Percentiles rank a stretch among this genome's conserved stretches.
Evolutionary conservation across 2,888 invertebrate species (phyloP).

Genomic region (Orthosia incerta): DNA sequence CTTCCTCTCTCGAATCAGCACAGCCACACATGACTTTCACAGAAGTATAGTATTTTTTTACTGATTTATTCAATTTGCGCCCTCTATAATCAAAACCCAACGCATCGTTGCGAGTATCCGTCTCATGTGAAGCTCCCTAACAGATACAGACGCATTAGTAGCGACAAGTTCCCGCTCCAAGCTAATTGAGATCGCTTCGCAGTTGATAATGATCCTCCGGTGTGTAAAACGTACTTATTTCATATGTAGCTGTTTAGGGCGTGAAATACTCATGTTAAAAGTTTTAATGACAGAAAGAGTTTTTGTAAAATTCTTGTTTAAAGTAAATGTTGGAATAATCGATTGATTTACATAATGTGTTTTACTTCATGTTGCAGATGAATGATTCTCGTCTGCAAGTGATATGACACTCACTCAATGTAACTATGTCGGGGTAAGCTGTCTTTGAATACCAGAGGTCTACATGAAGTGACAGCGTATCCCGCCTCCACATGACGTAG

Average conservation of each 20-base stretch:
- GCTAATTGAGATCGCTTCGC: conserved; percentile 68
- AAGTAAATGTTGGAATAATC: conserved; percentile 1
- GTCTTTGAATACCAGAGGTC: too few species aligned
- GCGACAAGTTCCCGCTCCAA: conserved; percentile 62
- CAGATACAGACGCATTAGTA: conserved; percentile 62
- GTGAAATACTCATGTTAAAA: conserved; percentile 26
- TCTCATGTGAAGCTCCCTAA: conserved; percentile 44
- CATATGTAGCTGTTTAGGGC: conserved; percentile 13
- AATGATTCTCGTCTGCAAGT: neutral
- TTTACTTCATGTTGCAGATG: neutral
- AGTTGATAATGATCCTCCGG: conserved; percentile 63
- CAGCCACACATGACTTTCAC: neutral
- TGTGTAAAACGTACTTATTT: conserved; percentile 45
- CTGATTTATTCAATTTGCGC: neutral
- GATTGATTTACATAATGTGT: conserved; percentile 6
- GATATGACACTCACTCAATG: neutral
- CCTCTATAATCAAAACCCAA: neutral
- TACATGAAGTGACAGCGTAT: too few species aligned
- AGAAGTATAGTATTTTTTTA: neutral
- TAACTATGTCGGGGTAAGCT: neutral
- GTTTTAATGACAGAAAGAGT: neutral
- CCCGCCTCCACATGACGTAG: too few species aligned
- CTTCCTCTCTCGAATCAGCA: neutral
- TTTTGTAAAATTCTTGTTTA: neutral
- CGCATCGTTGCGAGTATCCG: conserved; percentile 5